Evolutionary conservation across 2,113 vertebrate species (phyloP).

Genomic region (Plecturocebus donacophilus): DNA sequence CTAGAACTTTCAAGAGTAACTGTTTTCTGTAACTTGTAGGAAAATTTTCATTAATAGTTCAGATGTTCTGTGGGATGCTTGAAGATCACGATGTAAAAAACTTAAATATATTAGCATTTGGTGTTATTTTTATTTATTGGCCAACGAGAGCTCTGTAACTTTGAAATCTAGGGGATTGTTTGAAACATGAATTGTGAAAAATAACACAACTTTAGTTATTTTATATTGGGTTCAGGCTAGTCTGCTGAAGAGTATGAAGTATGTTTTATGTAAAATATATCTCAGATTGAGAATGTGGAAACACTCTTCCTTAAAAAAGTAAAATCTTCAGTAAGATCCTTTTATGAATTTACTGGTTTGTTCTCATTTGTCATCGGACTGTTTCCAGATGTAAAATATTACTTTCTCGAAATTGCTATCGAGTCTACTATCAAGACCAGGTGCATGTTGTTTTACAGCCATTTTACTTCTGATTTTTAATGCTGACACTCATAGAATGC

Average conservation of each 20-base stretch:
- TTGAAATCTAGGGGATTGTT: slow-evolving; percentile 12
- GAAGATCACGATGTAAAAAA: slow-evolving; percentile 14
- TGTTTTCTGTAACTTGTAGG: neutral
- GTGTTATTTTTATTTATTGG: slow-evolving; percentile 46
- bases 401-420: slow-evolving; percentile 56
- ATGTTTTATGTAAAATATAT: slow-evolving; percentile 30
- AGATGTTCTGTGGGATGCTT: slow-evolving; percentile 48
- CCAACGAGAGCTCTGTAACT: neutral
- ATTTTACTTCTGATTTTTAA: slow-evolving; percentile 72
- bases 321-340: slow-evolving; percentile 59
- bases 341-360: slow-evolving; percentile 74
- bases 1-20: neutral
- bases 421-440: slow-evolving; percentile 66
- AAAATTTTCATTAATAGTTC: slow-evolving; percentile 9
- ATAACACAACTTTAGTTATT: slow-evolving; percentile 36
- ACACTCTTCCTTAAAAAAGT: slow-evolving; percentile 35
- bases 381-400: slow-evolving; percentile 63
- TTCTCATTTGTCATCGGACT: slow-evolving; percentile 71
- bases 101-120: slow-evolving; percentile 12
- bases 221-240: slow-evolving; percentile 46
- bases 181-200: slow-evolving; percentile 43
- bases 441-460: slow-evolving; percentile 64
- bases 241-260: neutral
- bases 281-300: slow-evolving; percentile 44
- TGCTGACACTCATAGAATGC: slow-evolving; percentile 59